Percentiles rank a stretch among this genome's conserved stretches.
These are phyloP conservation scores for Petrolisthes cinctipes DNA, from an alignment of 2,888 invertebrate species.

Conservation along the genomic window DNA sequence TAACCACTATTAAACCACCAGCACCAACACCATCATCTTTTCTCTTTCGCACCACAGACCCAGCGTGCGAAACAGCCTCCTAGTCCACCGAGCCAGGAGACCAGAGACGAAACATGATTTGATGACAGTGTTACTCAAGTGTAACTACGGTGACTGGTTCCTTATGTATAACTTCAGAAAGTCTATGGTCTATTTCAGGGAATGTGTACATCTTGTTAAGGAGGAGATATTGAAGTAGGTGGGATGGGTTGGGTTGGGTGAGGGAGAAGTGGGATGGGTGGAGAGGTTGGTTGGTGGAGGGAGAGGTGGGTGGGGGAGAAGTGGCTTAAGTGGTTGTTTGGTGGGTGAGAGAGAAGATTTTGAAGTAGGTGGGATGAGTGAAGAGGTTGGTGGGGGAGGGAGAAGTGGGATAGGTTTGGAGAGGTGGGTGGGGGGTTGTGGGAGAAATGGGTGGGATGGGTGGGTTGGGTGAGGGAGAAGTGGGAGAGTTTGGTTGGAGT, in stretches of 20 bases:
- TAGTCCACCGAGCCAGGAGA: conserved; percentile 25
- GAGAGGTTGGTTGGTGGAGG: too few species aligned
- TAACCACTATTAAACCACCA: too few species aligned
- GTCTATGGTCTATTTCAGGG: conserved; percentile 53
- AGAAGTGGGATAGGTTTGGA: too few species aligned
- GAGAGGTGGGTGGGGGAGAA: too few species aligned
- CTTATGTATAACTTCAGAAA: conserved; percentile 53
- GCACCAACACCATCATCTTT: too few species aligned
- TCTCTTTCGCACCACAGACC: too few species aligned
- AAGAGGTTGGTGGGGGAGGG: not conserved
- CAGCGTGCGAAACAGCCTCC: conserved; percentile 28
- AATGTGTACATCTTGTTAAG: not conserved
- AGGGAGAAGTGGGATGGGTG: fast-evolving
- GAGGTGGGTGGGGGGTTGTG: too few species aligned
- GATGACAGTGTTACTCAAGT: conserved; percentile 34
- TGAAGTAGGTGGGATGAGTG: not conserved
- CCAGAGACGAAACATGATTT: conserved; percentile 24
- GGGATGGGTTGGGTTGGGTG: fast-evolving
- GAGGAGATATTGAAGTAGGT: not conserved
- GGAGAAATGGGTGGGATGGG: too few species aligned
- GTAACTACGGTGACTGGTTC: conserved; percentile 57
- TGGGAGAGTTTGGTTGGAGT: too few species aligned
- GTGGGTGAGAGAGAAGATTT: not conserved
- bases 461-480: too few species aligned
- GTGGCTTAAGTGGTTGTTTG: not conserved